Percentiles rank a stretch among this genome's conserved stretches.
Conservation (phyloP, 2,113 vertebrate genomes). For the Dasyprocta punctata region DNA sequence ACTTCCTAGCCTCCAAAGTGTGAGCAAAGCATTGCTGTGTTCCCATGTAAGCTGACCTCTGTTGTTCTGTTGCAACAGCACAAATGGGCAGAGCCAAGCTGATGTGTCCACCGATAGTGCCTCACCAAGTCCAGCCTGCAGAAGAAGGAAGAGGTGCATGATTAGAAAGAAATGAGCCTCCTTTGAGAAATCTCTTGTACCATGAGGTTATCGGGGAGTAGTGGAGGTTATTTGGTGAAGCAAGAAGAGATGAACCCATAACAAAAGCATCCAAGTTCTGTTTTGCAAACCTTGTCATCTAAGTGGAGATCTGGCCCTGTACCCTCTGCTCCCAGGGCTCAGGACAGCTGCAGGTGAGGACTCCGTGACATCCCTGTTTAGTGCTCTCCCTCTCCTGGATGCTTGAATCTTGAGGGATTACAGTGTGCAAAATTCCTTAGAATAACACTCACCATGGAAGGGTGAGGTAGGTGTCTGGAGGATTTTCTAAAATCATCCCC, state of each 20-base stretch:
- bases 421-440: neutral
- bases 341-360: accelerated
- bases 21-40: too few relatives aligned
- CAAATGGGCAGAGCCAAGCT: neutral
- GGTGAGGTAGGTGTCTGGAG: neutral
- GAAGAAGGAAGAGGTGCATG: neutral
- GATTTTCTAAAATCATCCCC: neutral
- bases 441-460: neutral
- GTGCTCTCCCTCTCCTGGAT: accelerated
- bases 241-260: neutral
- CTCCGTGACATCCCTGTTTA: accelerated
- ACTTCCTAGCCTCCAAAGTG: neutral
- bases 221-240: neutral
- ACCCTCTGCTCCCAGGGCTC: accelerated
- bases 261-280: neutral
- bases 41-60: neutral
- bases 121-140: neutral
- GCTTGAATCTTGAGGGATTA: neutral
- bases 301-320: neutral
- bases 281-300: neutral
- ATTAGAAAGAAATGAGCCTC: neutral
- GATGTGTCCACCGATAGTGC: neutral
- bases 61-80: neutral
- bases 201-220: neutral
- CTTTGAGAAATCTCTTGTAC: accelerated